Conservation (phyloP, 2,888 invertebrate genomes). For the Lacanobia oleracea region DNA sequence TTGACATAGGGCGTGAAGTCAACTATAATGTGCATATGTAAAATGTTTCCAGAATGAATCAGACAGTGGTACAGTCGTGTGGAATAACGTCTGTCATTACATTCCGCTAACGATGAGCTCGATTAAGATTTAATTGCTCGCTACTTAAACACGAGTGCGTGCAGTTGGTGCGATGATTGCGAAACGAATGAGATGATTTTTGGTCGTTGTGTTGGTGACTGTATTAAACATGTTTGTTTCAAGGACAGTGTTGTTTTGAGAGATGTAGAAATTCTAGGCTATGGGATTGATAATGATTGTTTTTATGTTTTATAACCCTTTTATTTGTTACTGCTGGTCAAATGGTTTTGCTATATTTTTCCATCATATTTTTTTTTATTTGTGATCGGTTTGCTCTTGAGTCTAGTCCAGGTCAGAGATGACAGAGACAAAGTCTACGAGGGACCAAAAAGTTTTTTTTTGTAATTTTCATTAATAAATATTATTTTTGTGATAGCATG, state of each 20-base stretch:
- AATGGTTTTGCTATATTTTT: no score
- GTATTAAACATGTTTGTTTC: background rate
- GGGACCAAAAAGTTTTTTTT: no score
- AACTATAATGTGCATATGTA: conserved; percentile 65
- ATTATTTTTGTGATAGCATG: background rate
- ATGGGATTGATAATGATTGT: no score
- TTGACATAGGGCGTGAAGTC: conserved; percentile 55
- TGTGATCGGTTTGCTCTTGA: no score
- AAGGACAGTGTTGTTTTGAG: background rate
- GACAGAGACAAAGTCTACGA: no score
- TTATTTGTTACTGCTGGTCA: no score
- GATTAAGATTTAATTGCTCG: conserved; percentile 78
- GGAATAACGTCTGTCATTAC: conserved; percentile 53
- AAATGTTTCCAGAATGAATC: conserved; percentile 64
- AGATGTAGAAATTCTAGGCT: background rate
- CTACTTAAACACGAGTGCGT: conserved; percentile 67
- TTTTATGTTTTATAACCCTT: no score
- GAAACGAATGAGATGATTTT: conserved; percentile 60
- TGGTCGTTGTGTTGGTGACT: conserved; percentile 24
- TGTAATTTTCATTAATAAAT: no score
- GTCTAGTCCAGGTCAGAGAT: no score
- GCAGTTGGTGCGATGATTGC: conserved; percentile 60
- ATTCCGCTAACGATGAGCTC: conserved; percentile 59
- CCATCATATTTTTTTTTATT: no score
- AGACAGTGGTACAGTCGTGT: conserved; percentile 27